phyloP scores from a whole-genome alignment of 2,113 vertebrate genomes.

The Calypte anna region DNA sequence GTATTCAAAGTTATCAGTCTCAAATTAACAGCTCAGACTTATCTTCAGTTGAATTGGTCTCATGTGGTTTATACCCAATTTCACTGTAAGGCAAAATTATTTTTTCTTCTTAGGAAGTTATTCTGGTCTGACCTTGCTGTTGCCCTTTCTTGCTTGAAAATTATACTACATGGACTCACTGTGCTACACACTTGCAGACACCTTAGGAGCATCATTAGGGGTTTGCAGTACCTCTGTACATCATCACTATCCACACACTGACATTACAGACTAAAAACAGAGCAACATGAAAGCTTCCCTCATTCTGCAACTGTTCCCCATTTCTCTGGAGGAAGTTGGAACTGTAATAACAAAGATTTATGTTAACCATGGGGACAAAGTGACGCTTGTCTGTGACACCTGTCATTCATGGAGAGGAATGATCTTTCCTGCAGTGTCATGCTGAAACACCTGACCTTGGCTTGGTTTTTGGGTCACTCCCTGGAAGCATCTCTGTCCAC shows the following conservation, averaged over 20 bases:
- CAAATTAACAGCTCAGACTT: background rate
- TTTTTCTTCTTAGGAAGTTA: background rate
- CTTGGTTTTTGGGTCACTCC: background rate
- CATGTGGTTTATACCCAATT: background rate
- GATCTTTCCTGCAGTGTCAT: background rate
- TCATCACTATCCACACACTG: background rate
- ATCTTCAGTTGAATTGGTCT: background rate
- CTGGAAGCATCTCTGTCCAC: background rate
- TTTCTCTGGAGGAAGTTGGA: background rate
- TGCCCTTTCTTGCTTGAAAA: background rate
- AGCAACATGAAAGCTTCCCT: background rate
- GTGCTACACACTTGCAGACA: background rate
- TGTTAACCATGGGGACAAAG: background rate
- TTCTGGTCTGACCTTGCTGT: background rate
- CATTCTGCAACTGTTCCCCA: background rate
- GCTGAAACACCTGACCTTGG: background rate
- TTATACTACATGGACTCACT: background rate
- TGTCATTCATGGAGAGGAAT: background rate
- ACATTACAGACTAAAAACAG: background rate
- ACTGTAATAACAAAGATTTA: background rate
- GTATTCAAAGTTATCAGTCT: background rate
- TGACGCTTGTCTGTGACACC: background rate
- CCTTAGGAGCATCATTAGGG: background rate
- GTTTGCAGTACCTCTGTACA: background rate
- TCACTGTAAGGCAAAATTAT: background rate